Evolutionary conservation across 1,140 invertebrate genomes (phyloP), one percentile per base, ranked within the genome.

Genomic region (Battus philenor): DNA sequence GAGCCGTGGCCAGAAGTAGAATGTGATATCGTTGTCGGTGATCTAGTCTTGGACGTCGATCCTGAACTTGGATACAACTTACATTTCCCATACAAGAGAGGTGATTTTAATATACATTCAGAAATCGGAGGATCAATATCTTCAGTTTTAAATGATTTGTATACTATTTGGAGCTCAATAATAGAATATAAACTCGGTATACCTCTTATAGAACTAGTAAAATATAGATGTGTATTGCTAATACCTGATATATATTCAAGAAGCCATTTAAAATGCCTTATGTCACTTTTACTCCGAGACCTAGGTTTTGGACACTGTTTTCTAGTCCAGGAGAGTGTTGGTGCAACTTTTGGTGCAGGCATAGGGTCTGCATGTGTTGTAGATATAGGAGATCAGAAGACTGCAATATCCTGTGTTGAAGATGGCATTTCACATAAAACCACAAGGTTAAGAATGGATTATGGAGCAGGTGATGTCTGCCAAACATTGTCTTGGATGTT

Each of bases 331-430:
- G 94, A 95, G 79, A 87, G 80, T 86, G 96, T 98, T 1, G 95
- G 95, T 24, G 95, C 96, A 1, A 97, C 96, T 9, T 98, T 98
- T 88, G 97, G 97, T 9, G 93, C 95, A 26, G 97, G 97, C 10
- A 87, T 98, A 8, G 93, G 94, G 13, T 94, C 92, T 76, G 96
- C 96, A 4, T 98, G 97, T 88, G 95, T 98, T 8, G 93, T 99
- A 4, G 97, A 99, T 80, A 93, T 98, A 31, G 97, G 97, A 0
- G 96, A 97, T 74, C 94, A 97, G 77, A 98, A 98, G 87, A 97
- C 95, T 1, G 95, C 95, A 0, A 92, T 98, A 8, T 97, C 95
- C 6, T 99, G 97, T 87, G 95, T 98, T 1, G 97, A 98, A 86
- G 97, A 98, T 89, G 96, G 95, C 7, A 95, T 98, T 43, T 98